Percentiles rank a stretch among this genome's conserved stretches.
Conservation (phyloP, 2,797 vertebrate genomes). For the Heteromormyrus szaboi region DNA sequence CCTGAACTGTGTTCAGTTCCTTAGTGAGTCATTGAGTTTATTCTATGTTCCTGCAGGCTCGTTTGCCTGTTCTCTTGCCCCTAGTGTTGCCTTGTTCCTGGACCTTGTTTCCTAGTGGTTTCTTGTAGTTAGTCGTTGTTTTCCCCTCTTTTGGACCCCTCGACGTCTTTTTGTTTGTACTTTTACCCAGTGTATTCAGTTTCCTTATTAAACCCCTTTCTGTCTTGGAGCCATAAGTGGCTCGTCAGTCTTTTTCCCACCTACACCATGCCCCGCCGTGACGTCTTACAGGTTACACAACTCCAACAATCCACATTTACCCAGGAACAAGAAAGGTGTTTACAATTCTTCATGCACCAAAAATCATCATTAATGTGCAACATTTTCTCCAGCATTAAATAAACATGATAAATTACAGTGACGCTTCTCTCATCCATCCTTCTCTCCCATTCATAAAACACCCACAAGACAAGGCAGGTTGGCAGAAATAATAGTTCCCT, state of each 20-base stretch:
- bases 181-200: background rate
- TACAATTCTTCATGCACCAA: background rate
- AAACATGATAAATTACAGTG: background rate
- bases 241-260: background rate
- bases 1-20: background rate
- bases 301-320: background rate
- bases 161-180: background rate
- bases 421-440: background rate
- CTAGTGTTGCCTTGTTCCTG: background rate
- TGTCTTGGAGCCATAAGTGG: background rate
- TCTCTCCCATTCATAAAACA: background rate
- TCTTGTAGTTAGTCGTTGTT: background rate
- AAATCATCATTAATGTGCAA: background rate
- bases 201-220: background rate
- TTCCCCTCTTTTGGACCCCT: background rate
- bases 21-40: background rate
- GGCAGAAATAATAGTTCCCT: background rate
- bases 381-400: slow-evolving; percentile 4
- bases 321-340: background rate
- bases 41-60: background rate
- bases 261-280: background rate
- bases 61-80: background rate
- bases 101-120: background rate
- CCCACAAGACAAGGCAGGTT: background rate
- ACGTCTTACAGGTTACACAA: background rate